Evolutionary conservation across 2,888 invertebrate species (phyloP).

Genomic region (Hydroisotoma schaefferi): DNA sequence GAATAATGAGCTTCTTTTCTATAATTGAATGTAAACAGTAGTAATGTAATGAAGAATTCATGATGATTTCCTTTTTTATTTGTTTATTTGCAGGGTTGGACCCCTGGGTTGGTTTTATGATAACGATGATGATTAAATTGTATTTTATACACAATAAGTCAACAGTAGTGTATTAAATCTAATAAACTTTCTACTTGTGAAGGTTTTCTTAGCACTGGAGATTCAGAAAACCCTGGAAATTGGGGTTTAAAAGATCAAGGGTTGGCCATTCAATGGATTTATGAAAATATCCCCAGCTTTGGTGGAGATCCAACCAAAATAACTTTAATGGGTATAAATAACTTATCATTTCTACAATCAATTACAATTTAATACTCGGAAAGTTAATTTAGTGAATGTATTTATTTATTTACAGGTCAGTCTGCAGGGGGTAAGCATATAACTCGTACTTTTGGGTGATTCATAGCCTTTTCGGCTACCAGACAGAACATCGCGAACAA

Average conservation of each 20-base stretch:
- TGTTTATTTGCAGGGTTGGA: constrained; percentile 11
- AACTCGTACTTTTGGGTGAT: no score
- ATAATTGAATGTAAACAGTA: neutral
- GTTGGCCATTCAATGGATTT: constrained; percentile 26
- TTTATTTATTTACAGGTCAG: neutral
- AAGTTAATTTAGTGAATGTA: neutral
- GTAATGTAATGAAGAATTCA: neutral
- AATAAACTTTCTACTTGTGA: neutral
- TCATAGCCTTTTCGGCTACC: no score
- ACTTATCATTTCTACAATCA: neutral
- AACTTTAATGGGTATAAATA: constrained; percentile 21
- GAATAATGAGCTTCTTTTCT: neutral
- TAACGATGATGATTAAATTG: neutral
- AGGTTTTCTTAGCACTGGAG: constrained; percentile 27
- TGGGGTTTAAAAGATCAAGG: constrained; percentile 31
- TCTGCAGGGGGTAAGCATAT: neutral
- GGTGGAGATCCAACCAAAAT: constrained; percentile 25
- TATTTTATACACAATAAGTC: neutral
- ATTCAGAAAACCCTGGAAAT: constrained; percentile 28
- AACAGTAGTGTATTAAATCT: neutral
- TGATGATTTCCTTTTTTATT: neutral
- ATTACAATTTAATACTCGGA: neutral
- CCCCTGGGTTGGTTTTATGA: constrained; percentile 11
- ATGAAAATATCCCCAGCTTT: constrained; percentile 21
- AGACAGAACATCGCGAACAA: no score